Evolutionary conservation across 2,888 invertebrate genomes (phyloP), one percentile per base, ranked within the genome.

Genomic region (Branchinecta sandiegonensis): DNA sequence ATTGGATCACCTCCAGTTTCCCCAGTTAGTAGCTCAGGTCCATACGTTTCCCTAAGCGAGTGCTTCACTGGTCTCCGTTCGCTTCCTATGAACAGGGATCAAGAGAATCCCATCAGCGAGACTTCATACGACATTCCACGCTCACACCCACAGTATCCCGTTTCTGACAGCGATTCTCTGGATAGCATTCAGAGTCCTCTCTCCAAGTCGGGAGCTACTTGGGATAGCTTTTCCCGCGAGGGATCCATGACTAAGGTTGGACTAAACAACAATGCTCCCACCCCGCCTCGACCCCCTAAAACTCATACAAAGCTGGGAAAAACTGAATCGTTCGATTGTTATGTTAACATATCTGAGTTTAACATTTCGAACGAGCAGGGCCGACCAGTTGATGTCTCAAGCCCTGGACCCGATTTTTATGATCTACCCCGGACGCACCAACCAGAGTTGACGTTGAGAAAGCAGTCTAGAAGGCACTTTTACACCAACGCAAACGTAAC

Each of bases 31-130:
- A 73, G 73, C 47, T 86, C 90, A 11, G 89, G 90, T 37, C 90
- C 91, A 0, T 94, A 94, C 77, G 93, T 94, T 78, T 89, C 91
- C 10, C 90, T 94, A 73, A 92, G 90, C 68, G 93, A 94, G 78
- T 94, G 94, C 77, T 87, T 90, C 73, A 90, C 93, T 48, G 94
- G 94, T 17, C 50, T 63, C 8, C 69, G 69, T 8, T 37, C 65
- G n/a, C 56, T 69, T 47, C 48, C 56, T 23, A 46, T 46, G 8
- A 10, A 17, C n/a, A 56, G 23, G 63, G 63, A 56, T 23, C 37
- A 37, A 37, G 63, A 56, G 63, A 23, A 8, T 8, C 63, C n/a
- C 23, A 56, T 56, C 10, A 17, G 14, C n/a, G 63, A 56, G 63
- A 17, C 63, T n/a, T 56, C 63, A 8, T 56, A 56, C 23, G 63